phyloP scores from a whole-genome alignment of 2,888 invertebrate species.

The Eupithecia tripunctaria region DNA sequence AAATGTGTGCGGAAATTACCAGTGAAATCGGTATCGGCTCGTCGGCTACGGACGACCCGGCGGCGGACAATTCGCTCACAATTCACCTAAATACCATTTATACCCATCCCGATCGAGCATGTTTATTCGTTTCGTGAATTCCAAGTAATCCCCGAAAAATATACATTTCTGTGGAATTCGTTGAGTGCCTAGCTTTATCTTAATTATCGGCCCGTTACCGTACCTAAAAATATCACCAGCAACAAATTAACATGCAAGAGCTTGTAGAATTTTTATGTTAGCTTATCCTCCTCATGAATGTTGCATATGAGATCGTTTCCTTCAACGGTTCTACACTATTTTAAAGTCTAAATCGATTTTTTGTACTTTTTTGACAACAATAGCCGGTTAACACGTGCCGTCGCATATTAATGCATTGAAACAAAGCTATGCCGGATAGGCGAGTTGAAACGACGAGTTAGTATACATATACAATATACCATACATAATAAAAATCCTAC shows the following conservation, averaged over 20 bases:
- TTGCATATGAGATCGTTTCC: slow-evolving; percentile 24
- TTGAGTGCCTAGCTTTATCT: neutral
- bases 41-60: slow-evolving; percentile 53
- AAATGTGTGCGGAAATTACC: slow-evolving; percentile 71
- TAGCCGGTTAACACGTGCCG: slow-evolving; percentile 47
- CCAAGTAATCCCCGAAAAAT: slow-evolving; percentile 20
- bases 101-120: slow-evolving; percentile 30
- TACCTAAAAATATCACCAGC: neutral
- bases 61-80: slow-evolving; percentile 54
- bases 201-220: slow-evolving; percentile 1
- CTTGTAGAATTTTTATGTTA: neutral
- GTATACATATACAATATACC: no score
- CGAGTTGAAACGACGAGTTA: neutral
- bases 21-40: slow-evolving; percentile 65
- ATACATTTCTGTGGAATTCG: slow-evolving; percentile 6
- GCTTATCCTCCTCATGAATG: slow-evolving; percentile 22
- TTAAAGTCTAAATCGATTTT: slow-evolving; percentile 36
- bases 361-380: slow-evolving; percentile 42
- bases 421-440: slow-evolving; percentile 52
- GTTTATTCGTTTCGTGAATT: slow-evolving; percentile 28
- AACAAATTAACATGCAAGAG: slow-evolving; percentile 2
- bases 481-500: no score
- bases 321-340: slow-evolving; percentile 25
- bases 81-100: slow-evolving; percentile 48
- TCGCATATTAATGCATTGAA: slow-evolving; percentile 59